Evolutionary conservation across 2,113 vertebrate genomes (phyloP).

Genomic region (Australoheros scitulus): DNA sequence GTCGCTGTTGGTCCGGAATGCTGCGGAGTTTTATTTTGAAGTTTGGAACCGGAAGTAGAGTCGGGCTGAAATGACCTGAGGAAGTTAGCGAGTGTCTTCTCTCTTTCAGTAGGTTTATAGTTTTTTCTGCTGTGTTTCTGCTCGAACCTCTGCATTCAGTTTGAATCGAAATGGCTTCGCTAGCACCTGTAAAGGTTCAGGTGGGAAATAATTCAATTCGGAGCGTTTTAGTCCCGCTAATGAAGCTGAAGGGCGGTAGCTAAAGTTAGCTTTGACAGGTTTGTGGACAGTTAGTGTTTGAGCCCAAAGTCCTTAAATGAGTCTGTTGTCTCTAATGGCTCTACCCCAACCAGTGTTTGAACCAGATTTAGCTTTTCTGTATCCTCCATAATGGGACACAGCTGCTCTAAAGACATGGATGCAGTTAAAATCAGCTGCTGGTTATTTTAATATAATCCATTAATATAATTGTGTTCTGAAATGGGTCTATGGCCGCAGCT

Average conservation of each 20-base stretch:
- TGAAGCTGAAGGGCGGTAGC: not conserved
- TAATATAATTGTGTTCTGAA: not conserved
- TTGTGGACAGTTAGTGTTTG: not conserved
- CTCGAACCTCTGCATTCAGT: not conserved
- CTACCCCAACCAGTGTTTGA: too few species aligned
- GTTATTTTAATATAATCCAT: not conserved
- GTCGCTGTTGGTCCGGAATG: too few species aligned
- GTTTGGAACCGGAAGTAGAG: not conserved
- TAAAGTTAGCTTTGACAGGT: not conserved
- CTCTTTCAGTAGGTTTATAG: not conserved
- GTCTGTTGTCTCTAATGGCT: too few species aligned
- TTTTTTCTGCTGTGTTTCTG: not conserved
- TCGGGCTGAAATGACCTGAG: rapidly evolving
- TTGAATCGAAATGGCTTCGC: not conserved
- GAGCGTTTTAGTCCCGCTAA: not conserved
- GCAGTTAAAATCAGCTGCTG: rapidly evolving
- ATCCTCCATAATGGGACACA: not conserved
- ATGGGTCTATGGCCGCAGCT: too few species aligned
- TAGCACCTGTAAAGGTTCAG: not conserved
- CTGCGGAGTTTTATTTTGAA: constrained; percentile 31
- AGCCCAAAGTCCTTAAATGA: not conserved
- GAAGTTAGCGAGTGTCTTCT: not conserved
- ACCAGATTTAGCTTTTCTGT: too few species aligned
- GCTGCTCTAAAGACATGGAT: not conserved
- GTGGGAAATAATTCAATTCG: not conserved